Evolutionary conservation across 2,888 invertebrate species (phyloP).

Genomic region (Lordiphosa andalusiaca): DNA sequence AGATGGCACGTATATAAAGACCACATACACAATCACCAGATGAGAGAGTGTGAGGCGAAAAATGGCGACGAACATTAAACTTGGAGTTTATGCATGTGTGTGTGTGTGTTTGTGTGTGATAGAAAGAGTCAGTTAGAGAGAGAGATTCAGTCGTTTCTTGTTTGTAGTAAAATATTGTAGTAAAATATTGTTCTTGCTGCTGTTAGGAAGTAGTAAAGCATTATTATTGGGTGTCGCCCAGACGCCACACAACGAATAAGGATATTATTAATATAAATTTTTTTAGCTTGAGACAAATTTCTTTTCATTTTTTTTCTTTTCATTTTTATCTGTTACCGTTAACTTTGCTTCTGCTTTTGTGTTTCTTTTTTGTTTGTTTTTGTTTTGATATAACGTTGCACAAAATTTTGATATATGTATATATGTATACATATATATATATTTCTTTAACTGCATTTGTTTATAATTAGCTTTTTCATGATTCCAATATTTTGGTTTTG

Average conservation of each 20-base stretch:
- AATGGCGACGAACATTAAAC: slow-evolving; percentile 67
- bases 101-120: slow-evolving; percentile 21
- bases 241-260: slow-evolving; percentile 62
- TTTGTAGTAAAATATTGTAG: slow-evolving; percentile 55
- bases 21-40: slow-evolving; percentile 77
- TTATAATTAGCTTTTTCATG: slow-evolving; percentile 38
- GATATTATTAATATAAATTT: slow-evolving; percentile 29
- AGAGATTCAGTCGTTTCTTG: slow-evolving; percentile 55
- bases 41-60: slow-evolving; percentile 73
- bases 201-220: slow-evolving; percentile 33
- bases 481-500: slow-evolving; percentile 9
- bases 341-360: slow-evolving; percentile 23
- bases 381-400: slow-evolving; percentile 66
- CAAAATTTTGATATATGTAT: slow-evolving; percentile 55
- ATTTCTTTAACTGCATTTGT: slow-evolving; percentile 43
- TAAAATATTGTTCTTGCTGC: slow-evolving; percentile 63
- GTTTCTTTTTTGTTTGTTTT: slow-evolving; percentile 25
- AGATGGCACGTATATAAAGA: slow-evolving; percentile 79
- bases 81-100: slow-evolving; percentile 47
- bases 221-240: slow-evolving; percentile 49
- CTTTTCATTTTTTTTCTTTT: slow-evolving; percentile 13
- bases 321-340: slow-evolving; percentile 9
- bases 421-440: slow-evolving; percentile 24
- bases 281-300: slow-evolving; percentile 19
- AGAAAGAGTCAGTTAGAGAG: slow-evolving; percentile 31